These are phyloP conservation scores for Coregonus sp. DNA, from an alignment of 2,797 vertebrate species.

Conservation along the genomic window DNA sequence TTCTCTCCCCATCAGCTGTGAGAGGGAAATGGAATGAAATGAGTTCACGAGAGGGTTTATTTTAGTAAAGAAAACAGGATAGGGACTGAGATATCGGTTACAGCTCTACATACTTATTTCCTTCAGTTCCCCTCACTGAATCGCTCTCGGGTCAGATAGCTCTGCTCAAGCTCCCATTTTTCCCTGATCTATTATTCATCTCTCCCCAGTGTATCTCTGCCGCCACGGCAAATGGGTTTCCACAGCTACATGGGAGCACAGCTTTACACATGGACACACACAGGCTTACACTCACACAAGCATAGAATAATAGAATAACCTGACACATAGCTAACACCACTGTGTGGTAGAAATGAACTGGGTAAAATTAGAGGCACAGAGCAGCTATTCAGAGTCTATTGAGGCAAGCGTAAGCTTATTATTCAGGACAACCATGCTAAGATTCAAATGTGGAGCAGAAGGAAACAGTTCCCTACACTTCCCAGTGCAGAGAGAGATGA, in stretches of 20 bases:
- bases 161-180: conserved; percentile 70
- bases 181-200: conserved; percentile 78
- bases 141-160: conserved; percentile 62
- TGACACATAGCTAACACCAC: conserved; percentile 32
- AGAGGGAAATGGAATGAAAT: conserved; percentile 62
- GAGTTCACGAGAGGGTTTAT: conserved; percentile 64
- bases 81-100: conserved; percentile 58
- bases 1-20: conserved; percentile 59
- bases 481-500: not conserved
- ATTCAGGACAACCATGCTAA: conserved; percentile 42
- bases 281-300: conserved; percentile 23
- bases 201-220: conserved; percentile 63
- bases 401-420: conserved; percentile 65
- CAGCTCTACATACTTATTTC: conserved; percentile 42
- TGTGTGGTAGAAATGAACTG: conserved; percentile 46
- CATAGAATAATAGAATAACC: not conserved
- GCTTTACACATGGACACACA: conserved; percentile 23
- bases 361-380: conserved; percentile 48
- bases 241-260: conserved; percentile 52
- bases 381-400: conserved; percentile 56
- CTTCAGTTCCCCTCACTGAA: conserved; percentile 46
- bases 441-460: conserved; percentile 11
- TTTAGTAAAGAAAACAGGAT: conserved; percentile 65
- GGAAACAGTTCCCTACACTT: not conserved
- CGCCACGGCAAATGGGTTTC: conserved; percentile 68